Base-by-base conservation (phyloP, 1,140 invertebrate genomes). In the Bombus turneri region DNA sequence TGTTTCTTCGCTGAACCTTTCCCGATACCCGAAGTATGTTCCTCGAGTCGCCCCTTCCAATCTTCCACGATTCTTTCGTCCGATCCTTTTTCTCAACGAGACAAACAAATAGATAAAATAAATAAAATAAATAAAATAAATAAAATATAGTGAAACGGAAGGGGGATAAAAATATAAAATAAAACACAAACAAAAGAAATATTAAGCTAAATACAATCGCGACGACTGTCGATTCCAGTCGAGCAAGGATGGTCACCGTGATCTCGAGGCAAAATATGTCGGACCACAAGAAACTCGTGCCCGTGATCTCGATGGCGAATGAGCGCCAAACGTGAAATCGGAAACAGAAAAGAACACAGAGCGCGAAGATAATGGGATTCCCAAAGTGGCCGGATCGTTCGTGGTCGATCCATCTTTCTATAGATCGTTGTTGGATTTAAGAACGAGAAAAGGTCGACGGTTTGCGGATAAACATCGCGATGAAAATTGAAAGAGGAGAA, bases 381-480 rank as follows among this genome's bases (percentile, higher is more conserved):
- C 59, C 59, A 77, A 83, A 22, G 18, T 79, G 43, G 79, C 66
- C 79, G 43, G 59, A 37, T 83, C 87, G 66, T 82, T 83, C 83
- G 76, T 47, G 83, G 68, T 62, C 83, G 66, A 79, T 57, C 25
- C 76, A 81, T 69, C 75, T 88, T 76, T 64, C 37, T 71, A 37
- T 88, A 85, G 76, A 62, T 68, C 37, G 25, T 88, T 85, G 25
- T 88, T 85, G 87, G 66, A 69, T 77, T 77, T 53, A 66, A n/a
- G 68, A 66, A 76, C n/a, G 72, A 31, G 34, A 31, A 25, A 25
- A 31, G 64, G 31, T 53, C 6, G 47, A 53, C 18, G 47, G 18
- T 18, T 22, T 2, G 1, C 66, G 9, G 71, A 22, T 15, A 39
- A 47, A 53, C 47, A 22, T 22, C 18, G 47, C 18, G 47, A 53